Percentiles rank a stretch among this genome's conserved stretches.
These are phyloP conservation scores for Mechanitis messenoides DNA, from an alignment of 2,888 invertebrate genomes.

Conservation along the genomic window DNA sequence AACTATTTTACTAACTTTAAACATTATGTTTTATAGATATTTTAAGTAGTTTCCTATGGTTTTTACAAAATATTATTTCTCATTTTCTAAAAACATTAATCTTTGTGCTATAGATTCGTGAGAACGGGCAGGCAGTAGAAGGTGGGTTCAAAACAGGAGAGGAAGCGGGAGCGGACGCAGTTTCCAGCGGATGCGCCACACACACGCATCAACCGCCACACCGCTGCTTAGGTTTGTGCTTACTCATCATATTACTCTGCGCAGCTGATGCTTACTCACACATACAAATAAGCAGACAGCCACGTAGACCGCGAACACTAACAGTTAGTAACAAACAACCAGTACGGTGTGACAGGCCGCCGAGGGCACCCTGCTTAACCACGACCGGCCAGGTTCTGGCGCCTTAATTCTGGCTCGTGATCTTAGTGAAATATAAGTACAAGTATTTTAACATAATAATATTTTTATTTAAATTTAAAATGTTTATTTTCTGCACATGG, in stretches of 20 bases:
- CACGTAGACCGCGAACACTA: conserved; percentile 57
- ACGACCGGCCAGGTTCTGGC: conserved; percentile 33
- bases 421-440: conserved; percentile 73
- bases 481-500: not conserved
- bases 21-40: not conserved
- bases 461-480: conserved; percentile 16
- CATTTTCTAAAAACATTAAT: not conserved
- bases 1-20: not conserved
- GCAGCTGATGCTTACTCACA: conserved; percentile 44
- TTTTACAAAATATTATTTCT: not conserved
- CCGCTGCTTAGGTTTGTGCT: conserved; percentile 73
- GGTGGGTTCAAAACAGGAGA: conserved; percentile 5
- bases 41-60: not conserved
- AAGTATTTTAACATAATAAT: conserved; percentile 49
- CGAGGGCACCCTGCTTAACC: conserved; percentile 57
- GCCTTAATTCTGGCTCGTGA: conserved; percentile 58
- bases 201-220: conserved; percentile 54
- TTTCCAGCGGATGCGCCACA: conserved; percentile 53
- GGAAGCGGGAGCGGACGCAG: conserved; percentile 37
- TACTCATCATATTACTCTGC: conserved; percentile 58
- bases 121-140: conserved; percentile 47
- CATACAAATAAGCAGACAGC: conserved; percentile 42
- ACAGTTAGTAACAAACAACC: conserved; percentile 43
- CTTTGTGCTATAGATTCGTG: conserved; percentile 53
- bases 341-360: conserved; percentile 41